Percentiles rank a stretch among this genome's conserved stretches.
Evolutionary conservation across 2,113 vertebrate species (phyloP).

Genomic region (Delphinus delphis): DNA sequence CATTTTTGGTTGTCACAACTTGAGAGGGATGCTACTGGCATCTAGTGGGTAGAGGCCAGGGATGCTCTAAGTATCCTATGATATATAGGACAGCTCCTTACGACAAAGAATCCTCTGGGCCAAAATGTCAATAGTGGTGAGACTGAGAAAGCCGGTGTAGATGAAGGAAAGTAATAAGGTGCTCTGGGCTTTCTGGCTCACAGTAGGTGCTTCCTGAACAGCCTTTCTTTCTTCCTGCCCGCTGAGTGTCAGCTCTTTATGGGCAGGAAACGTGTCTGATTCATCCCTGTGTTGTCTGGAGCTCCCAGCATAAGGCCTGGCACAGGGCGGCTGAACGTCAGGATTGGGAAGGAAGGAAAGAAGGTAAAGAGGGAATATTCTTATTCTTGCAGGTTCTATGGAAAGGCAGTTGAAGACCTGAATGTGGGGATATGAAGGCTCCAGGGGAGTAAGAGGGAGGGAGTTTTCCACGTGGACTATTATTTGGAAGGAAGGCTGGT

Average conservation of each 20-base stretch:
- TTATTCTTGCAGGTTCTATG: background rate
- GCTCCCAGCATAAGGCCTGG: background rate
- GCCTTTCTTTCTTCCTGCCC: background rate
- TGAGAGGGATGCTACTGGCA: background rate
- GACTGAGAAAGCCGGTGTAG: background rate
- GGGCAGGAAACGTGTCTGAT: background rate
- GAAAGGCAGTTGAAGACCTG: background rate
- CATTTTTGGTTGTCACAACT: background rate
- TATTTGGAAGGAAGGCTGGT: background rate
- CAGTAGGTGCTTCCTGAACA: background rate
- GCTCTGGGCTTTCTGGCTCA: background rate
- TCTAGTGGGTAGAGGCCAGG: background rate
- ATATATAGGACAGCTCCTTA: background rate
- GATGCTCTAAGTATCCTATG: background rate
- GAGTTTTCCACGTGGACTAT: background rate
- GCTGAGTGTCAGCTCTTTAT: background rate
- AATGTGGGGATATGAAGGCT: background rate
- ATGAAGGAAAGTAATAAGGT: too few species aligned
- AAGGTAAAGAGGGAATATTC: background rate
- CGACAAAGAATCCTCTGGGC: background rate
- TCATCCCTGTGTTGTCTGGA: background rate
- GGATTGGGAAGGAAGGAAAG: background rate
- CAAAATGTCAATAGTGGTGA: accelerated
- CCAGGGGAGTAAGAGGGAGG: background rate
- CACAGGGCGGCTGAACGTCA: background rate